Evolutionary conservation across 2,888 invertebrate genomes (phyloP), one percentile per base, ranked within the genome.

Genomic region (Drosophila greeni): DNA sequence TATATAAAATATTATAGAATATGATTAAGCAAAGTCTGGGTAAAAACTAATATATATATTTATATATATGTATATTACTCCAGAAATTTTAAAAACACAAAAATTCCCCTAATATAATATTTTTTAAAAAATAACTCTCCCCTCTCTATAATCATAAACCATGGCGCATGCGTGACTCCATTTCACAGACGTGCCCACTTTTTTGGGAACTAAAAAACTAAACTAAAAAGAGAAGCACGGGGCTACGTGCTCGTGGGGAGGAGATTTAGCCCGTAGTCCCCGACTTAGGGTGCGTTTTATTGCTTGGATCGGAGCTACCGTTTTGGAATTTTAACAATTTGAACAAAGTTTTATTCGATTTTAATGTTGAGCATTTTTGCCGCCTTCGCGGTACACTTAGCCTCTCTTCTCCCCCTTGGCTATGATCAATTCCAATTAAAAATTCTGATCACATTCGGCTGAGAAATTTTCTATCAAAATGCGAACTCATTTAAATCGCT

Each of bases 401-500:
- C 51, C 43, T 37, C n/a, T 43, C 6, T 6, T 7, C 23, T 2
- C 23, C 20, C 12, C 18, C 16, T 0, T 5, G 2, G 1, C 7
- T 23, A n/a, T 42, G 11, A 26, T 43, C 12, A 18, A 7, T 39
- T 8, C 12, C 16, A 59, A 66, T 82, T 76, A 40, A 23, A 42
- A 37, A 84, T 80, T 66, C 83, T 29, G 34, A 62, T 37, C 20
- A 29, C 69, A 69, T 57, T 77, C 70, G 20, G 12, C 43, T 43
- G 42, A 58, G 31, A 76, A 72, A 72, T 72, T 76, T 84, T 79
- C 82, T 79, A 76, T 72, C 70, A 69, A 79, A 82, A 76, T 69
- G 67, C 72, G 82, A 79, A 79, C 82, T 74, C 80, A 74, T 84
- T 84, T 84, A 76, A 84, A 80, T 76, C 66, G 74, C 68, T 61